A percentile compares a stretch with the other conserved stretches of the same genome.
Evolutionary conservation across 2,888 invertebrate genomes (phyloP).

Genomic region (Phorcus lineatus): DNA sequence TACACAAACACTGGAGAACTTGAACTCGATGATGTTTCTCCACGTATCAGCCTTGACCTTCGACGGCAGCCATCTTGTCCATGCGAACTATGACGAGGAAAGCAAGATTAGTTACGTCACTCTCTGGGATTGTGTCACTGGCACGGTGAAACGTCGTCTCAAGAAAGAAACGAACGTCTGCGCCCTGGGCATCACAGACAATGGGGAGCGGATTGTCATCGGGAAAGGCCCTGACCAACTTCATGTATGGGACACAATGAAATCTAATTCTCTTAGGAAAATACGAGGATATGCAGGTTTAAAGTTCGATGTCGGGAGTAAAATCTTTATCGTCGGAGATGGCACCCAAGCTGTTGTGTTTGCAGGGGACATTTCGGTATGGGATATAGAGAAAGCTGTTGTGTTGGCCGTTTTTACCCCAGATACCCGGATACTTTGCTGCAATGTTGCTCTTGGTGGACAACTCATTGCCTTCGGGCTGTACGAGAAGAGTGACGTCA

Average conservation of each 20-base stretch:
- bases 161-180: slow-evolving; percentile 71
- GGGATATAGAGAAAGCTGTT: slow-evolving; percentile 67
- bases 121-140: slow-evolving; percentile 70
- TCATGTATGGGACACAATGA: slow-evolving; percentile 70
- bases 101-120: slow-evolving; percentile 72
- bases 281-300: slow-evolving; percentile 64
- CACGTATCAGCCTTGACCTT: slow-evolving; percentile 67
- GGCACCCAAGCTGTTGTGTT: slow-evolving; percentile 66
- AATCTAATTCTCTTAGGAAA: slow-evolving; percentile 52
- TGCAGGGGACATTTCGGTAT: slow-evolving; percentile 71
- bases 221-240: slow-evolving; percentile 68
- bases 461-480: slow-evolving; percentile 67
- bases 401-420: slow-evolving; percentile 71
- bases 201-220: slow-evolving; percentile 67
- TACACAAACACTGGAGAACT: slow-evolving; percentile 66
- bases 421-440: slow-evolving; percentile 67
- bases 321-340: slow-evolving; percentile 65
- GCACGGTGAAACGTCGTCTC: slow-evolving; percentile 63
- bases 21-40: slow-evolving; percentile 69
- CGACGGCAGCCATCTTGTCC: slow-evolving; percentile 68
- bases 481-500: slow-evolving; percentile 65
- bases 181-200: slow-evolving; percentile 67
- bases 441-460: slow-evolving; percentile 63
- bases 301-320: slow-evolving; percentile 60
- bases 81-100: slow-evolving; percentile 72